phyloP scores from a whole-genome alignment of 2,113 vertebrate genomes.

The Gadus chalcogrammus region DNA sequence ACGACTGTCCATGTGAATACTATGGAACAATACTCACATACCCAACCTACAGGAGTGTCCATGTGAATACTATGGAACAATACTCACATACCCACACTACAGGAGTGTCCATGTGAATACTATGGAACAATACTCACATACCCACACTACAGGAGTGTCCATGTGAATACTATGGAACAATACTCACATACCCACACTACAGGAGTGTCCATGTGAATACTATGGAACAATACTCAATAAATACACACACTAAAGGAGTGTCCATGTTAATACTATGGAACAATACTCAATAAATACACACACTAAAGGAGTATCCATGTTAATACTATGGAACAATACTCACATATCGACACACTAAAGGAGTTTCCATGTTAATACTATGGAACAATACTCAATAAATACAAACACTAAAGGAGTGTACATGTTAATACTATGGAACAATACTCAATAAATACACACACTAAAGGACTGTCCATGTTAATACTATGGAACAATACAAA shows the following conservation, averaged over 20 bases:
- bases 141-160: constrained; percentile 16
- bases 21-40: background rate
- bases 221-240: background rate
- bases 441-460: background rate
- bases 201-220: constrained; percentile 24
- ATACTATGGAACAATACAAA: background rate
- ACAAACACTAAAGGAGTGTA: constrained; percentile 20
- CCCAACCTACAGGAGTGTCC: constrained; percentile 14
- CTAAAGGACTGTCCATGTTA: constrained; percentile 25
- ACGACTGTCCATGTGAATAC: constrained; percentile 24
- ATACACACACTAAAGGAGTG: constrained; percentile 11
- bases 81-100: background rate
- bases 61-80: constrained; percentile 11
- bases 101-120: constrained; percentile 26
- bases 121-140: background rate
- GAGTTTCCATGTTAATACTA: constrained; percentile 26
- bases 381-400: background rate
- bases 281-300: background rate
- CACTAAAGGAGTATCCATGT: constrained; percentile 21
- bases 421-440: constrained; percentile 13
- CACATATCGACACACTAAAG: background rate
- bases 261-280: constrained; percentile 20
- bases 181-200: background rate
- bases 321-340: background rate
- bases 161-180: constrained; percentile 12